phyloP scores from a whole-genome alignment of 1,140 invertebrate species.

The Homalodisca vitripennis region DNA sequence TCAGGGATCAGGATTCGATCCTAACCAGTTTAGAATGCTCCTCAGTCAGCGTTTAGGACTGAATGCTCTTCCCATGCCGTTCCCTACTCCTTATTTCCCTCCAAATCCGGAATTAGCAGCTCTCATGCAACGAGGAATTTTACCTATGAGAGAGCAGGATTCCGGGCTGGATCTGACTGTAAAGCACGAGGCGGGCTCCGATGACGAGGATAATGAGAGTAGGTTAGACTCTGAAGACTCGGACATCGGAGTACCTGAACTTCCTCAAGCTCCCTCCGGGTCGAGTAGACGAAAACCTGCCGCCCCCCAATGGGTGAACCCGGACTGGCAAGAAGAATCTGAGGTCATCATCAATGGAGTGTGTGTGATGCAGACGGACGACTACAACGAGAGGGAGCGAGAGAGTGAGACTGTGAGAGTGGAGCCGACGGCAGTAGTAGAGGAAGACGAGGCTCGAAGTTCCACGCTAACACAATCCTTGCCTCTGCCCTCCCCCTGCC shows the following conservation, averaged over 20 bases:
- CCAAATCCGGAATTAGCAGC: slow-evolving; percentile 70
- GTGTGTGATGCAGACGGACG: slow-evolving; percentile 82
- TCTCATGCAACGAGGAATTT: slow-evolving; percentile 61
- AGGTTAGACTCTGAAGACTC: slow-evolving; percentile 77
- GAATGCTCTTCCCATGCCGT: slow-evolving; percentile 59
- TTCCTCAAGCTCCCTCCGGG: slow-evolving; percentile 40
- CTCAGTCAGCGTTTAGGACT: slow-evolving; percentile 75
- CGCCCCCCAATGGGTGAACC: slow-evolving; percentile 96
- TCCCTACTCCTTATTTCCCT: slow-evolving; percentile 72
- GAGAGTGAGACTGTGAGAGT: slow-evolving; percentile 67
- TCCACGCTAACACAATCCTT: not conserved
- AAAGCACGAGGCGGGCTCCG: slow-evolving; percentile 73
- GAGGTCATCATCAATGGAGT: slow-evolving; percentile 91
- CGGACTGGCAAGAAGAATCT: slow-evolving; percentile 79
- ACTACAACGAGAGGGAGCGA: slow-evolving; percentile 61
- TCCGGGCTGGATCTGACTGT: slow-evolving; percentile 79
- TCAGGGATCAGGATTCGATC: slow-evolving; percentile 65
- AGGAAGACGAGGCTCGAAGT: slow-evolving; percentile 52
- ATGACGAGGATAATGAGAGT: slow-evolving; percentile 70
- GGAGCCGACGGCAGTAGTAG: slow-evolving; percentile 66
- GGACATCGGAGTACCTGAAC: slow-evolving; percentile 50
- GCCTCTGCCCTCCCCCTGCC: slow-evolving; percentile 1
- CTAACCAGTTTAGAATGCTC: slow-evolving; percentile 83
- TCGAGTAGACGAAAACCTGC: slow-evolving; percentile 80
- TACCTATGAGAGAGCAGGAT: slow-evolving; percentile 62